Base-by-base conservation (phyloP, 2,888 invertebrate genomes). In the Lutraria lutraria region DNA sequence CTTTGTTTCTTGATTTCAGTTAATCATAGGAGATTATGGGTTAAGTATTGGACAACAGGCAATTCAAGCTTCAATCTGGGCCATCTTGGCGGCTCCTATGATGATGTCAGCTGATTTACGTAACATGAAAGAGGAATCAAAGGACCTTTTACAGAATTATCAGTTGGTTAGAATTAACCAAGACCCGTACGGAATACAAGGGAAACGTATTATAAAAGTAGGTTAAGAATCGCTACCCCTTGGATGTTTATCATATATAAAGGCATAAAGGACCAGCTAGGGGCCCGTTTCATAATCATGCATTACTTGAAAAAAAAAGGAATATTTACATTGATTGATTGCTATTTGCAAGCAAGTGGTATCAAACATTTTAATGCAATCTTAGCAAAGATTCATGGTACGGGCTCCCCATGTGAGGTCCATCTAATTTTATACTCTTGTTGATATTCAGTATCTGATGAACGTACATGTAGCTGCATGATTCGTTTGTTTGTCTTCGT, bases 51-150 rank as follows among this genome's bases (percentile, higher is more conserved):
- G 99, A 95, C 99, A 99, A 97, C 98, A 98, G 95, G 98, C 98
- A 97, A 98, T 98, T 0, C 99, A 99, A 97, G 99, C 99, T 98
- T 99, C 99, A 6, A 97, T 99, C 91, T 99, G 99, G 99, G 98
- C 99, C 12, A 98, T 99, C 94, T 97, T 99, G 95, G 99, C 99
- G 0, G 98, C 99, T 1, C 99, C 99, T 0, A 97, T 99, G n/a
- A 97, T 99, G 86, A 99, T 99, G 98, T 99, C 99, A n/a, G 98
- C 98, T 56, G 99, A 99, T 97, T 97, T 99, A 84, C 97, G 99
- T 91, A 98, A 98, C 56, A 98, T 99, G 93, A 97, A 98, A 86
- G 98, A 98, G 0, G 98, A 98, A 96, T 98, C 98, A 97, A 98
- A 98, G 97, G 98, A 98, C 21, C 98, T 99, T 94, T 97, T 99